A percentile compares a stretch with the other conserved stretches of the same genome.
Evolutionary conservation across 2,113 vertebrate species (phyloP).

Genomic region (Lycocorax pyrrhopterus): DNA sequence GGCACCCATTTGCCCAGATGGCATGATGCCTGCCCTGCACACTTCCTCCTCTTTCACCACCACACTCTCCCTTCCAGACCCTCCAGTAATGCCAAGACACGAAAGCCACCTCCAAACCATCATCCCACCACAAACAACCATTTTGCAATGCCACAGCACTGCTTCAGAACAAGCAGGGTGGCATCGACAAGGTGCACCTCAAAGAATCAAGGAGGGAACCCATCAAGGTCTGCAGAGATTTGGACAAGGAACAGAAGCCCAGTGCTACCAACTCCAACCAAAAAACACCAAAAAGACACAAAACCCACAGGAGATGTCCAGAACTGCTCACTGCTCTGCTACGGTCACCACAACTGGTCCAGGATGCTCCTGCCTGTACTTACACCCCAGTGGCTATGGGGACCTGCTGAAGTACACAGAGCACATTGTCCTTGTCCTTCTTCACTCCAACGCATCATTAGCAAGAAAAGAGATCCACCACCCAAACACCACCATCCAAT

Average conservation of each 20-base stretch:
- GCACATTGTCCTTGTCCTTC: background rate
- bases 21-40: background rate
- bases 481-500: background rate
- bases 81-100: background rate
- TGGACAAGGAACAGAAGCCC: background rate
- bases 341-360: background rate
- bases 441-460: background rate
- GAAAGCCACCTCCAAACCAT: background rate
- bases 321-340: background rate
- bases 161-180: background rate
- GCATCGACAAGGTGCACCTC: background rate
- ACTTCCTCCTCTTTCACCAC: background rate
- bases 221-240: background rate
- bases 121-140: background rate
- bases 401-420: background rate
- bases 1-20: background rate
- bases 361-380: background rate
- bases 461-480: background rate
- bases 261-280: background rate
- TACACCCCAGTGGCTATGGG: background rate
- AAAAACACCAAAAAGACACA: background rate
- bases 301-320: background rate
- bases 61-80: background rate
- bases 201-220: background rate
- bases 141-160: background rate